phyloP scores from a whole-genome alignment of 2,797 vertebrate genomes.

The Ispidina lecontei region DNA sequence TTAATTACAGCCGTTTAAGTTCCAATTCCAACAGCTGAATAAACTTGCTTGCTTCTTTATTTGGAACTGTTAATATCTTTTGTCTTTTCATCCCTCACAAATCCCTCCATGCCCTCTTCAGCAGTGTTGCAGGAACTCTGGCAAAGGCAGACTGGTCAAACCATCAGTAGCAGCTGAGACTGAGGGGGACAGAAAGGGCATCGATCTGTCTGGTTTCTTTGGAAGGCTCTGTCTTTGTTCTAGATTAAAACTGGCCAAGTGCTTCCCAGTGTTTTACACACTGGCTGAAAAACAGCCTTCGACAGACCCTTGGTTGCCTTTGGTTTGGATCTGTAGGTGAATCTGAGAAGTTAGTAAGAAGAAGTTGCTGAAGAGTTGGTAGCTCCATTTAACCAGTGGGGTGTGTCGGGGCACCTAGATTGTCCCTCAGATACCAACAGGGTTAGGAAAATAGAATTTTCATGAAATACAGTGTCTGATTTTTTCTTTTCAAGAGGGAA shows the following conservation, averaged over 20 bases:
- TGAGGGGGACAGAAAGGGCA: slow-evolving; percentile 19
- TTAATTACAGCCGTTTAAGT: neutral
- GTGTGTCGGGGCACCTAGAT: slow-evolving; percentile 1
- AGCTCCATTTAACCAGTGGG: slow-evolving; percentile 35
- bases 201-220: neutral
- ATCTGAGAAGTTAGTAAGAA: slow-evolving; percentile 15
- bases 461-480: neutral
- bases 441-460: slow-evolving; percentile 38
- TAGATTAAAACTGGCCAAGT: slow-evolving; percentile 8
- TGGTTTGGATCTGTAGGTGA: slow-evolving; percentile 32
- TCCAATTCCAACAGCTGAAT: neutral
- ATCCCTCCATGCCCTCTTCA: neutral
- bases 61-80: neutral
- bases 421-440: slow-evolving; percentile 23
- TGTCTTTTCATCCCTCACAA: neutral
- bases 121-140: neutral
- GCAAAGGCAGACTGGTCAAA: neutral
- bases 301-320: neutral
- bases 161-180: neutral
- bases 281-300: slow-evolving; percentile 33
- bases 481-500: slow-evolving; percentile 26
- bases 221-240: slow-evolving; percentile 16
- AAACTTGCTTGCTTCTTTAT: neutral
- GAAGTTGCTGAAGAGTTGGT: slow-evolving; percentile 24
- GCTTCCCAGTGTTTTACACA: neutral